These are phyloP conservation scores for Phocoena phocoena DNA, from an alignment of 2,113 vertebrate genomes.

Conservation along the genomic window DNA sequence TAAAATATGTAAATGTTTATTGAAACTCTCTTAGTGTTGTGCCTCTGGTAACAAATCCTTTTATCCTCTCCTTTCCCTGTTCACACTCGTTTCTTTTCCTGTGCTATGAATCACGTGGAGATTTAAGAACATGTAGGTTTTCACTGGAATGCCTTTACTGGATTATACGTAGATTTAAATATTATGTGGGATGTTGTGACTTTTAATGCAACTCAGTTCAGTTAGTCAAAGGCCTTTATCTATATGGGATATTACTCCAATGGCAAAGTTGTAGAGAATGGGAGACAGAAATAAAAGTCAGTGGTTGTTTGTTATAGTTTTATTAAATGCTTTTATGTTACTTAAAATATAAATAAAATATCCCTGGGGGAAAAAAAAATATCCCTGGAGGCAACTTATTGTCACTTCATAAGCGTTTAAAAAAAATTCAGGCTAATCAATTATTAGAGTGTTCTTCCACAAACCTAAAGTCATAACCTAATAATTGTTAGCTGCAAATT, in stretches of 20 bases:
- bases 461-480: background rate
- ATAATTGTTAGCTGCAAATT: conserved; percentile 11
- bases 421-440: background rate
- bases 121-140: background rate
- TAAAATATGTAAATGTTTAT: conserved; percentile 4
- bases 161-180: background rate
- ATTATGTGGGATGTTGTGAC: background rate
- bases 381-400: background rate
- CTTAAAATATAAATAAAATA: conserved; percentile 33
- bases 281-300: background rate
- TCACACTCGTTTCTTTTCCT: background rate
- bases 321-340: conserved; percentile 21
- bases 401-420: background rate
- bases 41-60: background rate
- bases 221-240: background rate
- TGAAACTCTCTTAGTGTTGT: background rate
- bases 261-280: background rate
- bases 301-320: background rate
- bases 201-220: background rate
- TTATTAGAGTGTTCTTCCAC: background rate
- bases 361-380: background rate
- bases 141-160: conserved; percentile 40
- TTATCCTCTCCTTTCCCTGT: background rate
- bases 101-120: background rate
- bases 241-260: background rate